Evolutionary conservation across 2,113 vertebrate species (phyloP).

Genomic region (Clarias magur): DNA sequence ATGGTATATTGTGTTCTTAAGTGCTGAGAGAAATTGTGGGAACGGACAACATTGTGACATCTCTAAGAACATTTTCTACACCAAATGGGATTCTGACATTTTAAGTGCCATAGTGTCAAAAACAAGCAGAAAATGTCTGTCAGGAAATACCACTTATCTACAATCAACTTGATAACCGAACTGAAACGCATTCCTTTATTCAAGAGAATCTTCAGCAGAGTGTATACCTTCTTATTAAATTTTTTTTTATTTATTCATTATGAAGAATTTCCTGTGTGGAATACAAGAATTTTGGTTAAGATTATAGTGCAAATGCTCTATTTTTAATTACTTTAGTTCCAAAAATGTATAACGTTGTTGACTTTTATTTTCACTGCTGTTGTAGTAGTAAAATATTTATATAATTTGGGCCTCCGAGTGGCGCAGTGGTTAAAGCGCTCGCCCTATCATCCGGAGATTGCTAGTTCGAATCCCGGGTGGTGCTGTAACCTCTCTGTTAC

Average conservation of each 20-base stretch:
- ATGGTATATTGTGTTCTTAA: not conserved
- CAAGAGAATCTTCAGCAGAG: not conserved
- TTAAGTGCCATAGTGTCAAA: constrained; percentile 37
- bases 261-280: not conserved
- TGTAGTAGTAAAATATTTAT: not conserved
- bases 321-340: not conserved
- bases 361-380: not conserved
- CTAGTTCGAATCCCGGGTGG: too few relatives aligned
- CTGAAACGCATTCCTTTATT: not conserved
- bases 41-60: constrained; percentile 22
- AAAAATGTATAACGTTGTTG: not conserved
- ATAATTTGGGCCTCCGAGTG: too few relatives aligned
- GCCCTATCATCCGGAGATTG: too few relatives aligned
- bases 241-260: too few relatives aligned
- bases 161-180: not conserved
- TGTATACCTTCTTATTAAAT: not conserved
- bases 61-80: not conserved
- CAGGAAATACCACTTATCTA: constrained; percentile 24
- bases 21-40: constrained; percentile 7
- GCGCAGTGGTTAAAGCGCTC: too few relatives aligned
- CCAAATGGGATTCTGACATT: constrained; percentile 27
- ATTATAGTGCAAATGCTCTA: not conserved
- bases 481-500: too few relatives aligned
- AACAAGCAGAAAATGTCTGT: constrained; percentile 7
- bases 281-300: not conserved